Conservation (phyloP, 2,888 invertebrate species). For the Chorisops tibialis region DNA sequence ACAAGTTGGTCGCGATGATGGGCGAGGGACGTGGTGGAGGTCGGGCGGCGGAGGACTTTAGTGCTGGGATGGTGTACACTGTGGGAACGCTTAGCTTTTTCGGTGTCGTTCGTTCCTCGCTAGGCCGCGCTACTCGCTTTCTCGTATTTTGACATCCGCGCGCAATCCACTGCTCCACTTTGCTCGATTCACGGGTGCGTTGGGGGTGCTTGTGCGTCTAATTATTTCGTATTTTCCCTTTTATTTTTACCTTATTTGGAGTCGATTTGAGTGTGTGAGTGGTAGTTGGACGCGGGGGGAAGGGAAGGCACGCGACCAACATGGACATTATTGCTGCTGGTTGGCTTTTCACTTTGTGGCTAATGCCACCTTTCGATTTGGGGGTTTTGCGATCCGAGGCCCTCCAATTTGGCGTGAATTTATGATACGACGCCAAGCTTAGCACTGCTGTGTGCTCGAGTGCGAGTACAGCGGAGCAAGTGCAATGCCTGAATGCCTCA, state of each 20-base stretch:
- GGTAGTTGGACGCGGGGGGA: neutral
- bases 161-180: constrained; percentile 17
- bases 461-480: constrained; percentile 4
- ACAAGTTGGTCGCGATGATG: neutral
- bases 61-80: no score
- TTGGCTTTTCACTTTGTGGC: constrained; percentile 7
- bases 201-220: constrained; percentile 21
- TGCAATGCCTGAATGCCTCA: constrained; percentile 8
- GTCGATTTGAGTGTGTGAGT: neutral
- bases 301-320: neutral
- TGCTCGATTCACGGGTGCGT: constrained; percentile 4
- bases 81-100: no score
- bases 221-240: constrained; percentile 4
- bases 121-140: no score
- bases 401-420: neutral
- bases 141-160: neutral
- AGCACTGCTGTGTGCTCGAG: neutral
- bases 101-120: no score
- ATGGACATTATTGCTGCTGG: neutral
- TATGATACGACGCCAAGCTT: neutral
- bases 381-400: constrained; percentile 2
- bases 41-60: neutral
- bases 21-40: neutral
- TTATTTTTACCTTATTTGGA: constrained; percentile 2
- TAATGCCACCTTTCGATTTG: neutral